Evolutionary conservation across 35 echinoderm and acorn worm genomes (phyloP).

Genomic region (Apostichopus parvimensis): DNA sequence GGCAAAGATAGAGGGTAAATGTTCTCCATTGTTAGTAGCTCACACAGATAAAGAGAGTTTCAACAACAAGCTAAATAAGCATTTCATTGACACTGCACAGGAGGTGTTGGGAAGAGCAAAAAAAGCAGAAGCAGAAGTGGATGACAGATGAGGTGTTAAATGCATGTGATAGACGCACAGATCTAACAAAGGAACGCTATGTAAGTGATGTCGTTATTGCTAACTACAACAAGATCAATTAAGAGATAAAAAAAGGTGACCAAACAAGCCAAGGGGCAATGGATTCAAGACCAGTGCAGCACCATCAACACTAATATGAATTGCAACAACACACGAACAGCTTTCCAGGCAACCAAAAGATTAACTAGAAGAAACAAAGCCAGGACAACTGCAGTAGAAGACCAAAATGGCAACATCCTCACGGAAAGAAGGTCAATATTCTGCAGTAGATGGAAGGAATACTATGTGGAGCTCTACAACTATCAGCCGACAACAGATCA

Average conservation of each 20-base stretch:
- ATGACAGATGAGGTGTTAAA: constrained; percentile 4
- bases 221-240: too few relatives aligned
- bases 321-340: too few relatives aligned
- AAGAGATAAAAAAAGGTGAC: background rate
- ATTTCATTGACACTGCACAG: background rate
- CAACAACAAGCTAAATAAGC: background rate
- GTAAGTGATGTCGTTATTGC: too few relatives aligned
- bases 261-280: background rate
- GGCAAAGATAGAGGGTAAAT: constrained; percentile 1
- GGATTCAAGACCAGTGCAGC: background rate
- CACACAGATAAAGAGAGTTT: background rate
- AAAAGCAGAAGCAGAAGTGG: background rate
- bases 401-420: too few relatives aligned
- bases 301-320: background rate
- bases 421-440: too few relatives aligned
- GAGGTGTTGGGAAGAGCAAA: background rate
- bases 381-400: too few relatives aligned
- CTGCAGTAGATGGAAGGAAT: too few relatives aligned
- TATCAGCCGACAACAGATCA: too few relatives aligned
- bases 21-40: background rate
- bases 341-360: too few relatives aligned
- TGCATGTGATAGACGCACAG: background rate
- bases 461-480: too few relatives aligned
- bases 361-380: too few relatives aligned
- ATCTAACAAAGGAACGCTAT: background rate